These are phyloP conservation scores for Pontoporia blainvillei DNA, from an alignment of 2,113 vertebrate species.

Conservation along the genomic window DNA sequence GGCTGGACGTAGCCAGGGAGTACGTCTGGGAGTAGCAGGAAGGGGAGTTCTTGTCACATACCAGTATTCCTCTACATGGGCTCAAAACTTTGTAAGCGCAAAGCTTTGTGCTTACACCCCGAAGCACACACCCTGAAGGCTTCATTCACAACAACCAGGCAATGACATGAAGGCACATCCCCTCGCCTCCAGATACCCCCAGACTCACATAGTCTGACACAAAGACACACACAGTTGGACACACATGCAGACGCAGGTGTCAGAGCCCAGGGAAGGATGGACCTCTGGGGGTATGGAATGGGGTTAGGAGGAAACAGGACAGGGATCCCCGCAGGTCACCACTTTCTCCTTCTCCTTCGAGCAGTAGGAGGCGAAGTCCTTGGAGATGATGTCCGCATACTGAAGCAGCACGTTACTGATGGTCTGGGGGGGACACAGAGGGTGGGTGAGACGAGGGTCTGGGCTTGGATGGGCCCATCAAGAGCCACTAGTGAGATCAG, in stretches of 20 bases:
- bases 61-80: background rate
- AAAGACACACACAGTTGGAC: background rate
- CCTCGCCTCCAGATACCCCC: background rate
- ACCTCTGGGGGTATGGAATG: background rate
- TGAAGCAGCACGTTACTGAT: constrained; percentile 98
- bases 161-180: background rate
- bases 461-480: background rate
- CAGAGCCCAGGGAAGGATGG: background rate
- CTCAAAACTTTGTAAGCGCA: background rate
- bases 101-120: too few species aligned
- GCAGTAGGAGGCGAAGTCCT: constrained; percentile 94
- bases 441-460: too few species aligned
- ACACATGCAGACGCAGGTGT: background rate
- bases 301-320: background rate
- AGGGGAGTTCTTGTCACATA: background rate
- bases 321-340: constrained; percentile 76
- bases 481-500: background rate
- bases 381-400: constrained; percentile 95
- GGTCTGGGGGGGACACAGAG: constrained; percentile 82
- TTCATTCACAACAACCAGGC: background rate
- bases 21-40: background rate
- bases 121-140: background rate
- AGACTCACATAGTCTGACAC: background rate
- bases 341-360: constrained; percentile 97
- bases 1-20: too few species aligned